phyloP scores from a whole-genome alignment of 2,888 invertebrate species.

The Ellobium chinense region DNA sequence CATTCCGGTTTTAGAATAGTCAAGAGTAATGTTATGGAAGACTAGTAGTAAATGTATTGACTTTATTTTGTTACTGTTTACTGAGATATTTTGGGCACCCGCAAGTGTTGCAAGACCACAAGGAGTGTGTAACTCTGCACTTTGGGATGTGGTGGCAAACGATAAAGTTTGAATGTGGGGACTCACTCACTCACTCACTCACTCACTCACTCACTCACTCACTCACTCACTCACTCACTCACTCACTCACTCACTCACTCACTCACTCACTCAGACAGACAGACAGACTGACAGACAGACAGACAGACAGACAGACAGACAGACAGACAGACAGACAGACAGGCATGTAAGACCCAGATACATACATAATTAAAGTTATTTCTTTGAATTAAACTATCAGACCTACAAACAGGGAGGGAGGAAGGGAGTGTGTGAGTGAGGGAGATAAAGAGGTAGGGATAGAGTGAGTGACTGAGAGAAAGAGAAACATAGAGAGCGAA shows the following conservation, averaged over 20 bases:
- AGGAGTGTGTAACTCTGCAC: too few species aligned
- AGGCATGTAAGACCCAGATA: not conserved
- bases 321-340: not conserved
- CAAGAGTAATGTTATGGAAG: too few species aligned
- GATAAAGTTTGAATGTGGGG: not conserved
- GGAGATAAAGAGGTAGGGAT: not conserved
- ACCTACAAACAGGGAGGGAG: not conserved
- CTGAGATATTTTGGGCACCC: too few species aligned
- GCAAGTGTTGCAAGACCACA: too few species aligned
- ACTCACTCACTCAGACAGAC: not conserved
- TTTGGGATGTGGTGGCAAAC: too few species aligned
- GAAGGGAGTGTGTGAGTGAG: not conserved
- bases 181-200: not conserved
- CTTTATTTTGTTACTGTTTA: too few species aligned
- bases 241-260: not conserved
- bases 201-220: not conserved
- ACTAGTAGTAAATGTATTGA: too few species aligned
- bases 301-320: not conserved
- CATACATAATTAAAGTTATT: too few species aligned
- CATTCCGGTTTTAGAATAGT: too few species aligned
- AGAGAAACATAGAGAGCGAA: not conserved
- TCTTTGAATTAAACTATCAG: too few species aligned
- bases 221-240: not conserved
- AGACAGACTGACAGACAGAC: not conserved
- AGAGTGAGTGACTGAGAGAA: not conserved